Evolutionary conservation across 2,797 vertebrate genomes (phyloP), one percentile per base, ranked within the genome.

Genomic region (Etheostoma perlongum): DNA sequence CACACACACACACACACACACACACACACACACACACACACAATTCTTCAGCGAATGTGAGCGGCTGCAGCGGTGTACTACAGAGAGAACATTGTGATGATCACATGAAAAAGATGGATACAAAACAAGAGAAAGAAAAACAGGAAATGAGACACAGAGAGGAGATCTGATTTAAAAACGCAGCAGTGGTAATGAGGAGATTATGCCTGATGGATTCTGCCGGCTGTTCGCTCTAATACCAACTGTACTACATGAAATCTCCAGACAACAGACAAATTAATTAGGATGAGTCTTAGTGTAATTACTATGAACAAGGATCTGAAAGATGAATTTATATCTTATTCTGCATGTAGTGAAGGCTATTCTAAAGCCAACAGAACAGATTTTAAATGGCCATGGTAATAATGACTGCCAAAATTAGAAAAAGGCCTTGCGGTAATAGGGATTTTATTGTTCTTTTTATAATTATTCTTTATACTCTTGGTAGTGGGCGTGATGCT

Each of bases 121-220:
- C 40, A 78, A 71, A 76, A 84, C 71, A 58, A 63, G 51, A 61
- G 67, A 76, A 49, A 61, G 53, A 67, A 27, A 65, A 57, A 77
- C 46, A 33, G 78, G 74, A 81, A 86, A 86, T 74, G 65, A 85
- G 72, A 89, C 21, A 49, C 42, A 59, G 48, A 65, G 30, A 72
- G 69, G 33, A 69, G 23, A 80, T 78, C 33, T 69, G 83, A 88
- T 82, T 44, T 55, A 67, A 78, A 40, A 27, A 74, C 79, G 64
- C 78, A 57, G 73, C 59, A 44, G 78, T 79, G 82, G 83, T 89
- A 88, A 89, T 83, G 88, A 88, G 79, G 67, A 86, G 84, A 87
- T 89, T 81, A 80, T n/a, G 68, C 44, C 14, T 46, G 70, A 81
- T 77, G 74, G 71, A 82, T 54, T 80, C 76, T 75, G 75, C 71